Evolutionary conservation across 2,797 vertebrate genomes (phyloP).

Genomic region (Aphelocoma californica): DNA sequence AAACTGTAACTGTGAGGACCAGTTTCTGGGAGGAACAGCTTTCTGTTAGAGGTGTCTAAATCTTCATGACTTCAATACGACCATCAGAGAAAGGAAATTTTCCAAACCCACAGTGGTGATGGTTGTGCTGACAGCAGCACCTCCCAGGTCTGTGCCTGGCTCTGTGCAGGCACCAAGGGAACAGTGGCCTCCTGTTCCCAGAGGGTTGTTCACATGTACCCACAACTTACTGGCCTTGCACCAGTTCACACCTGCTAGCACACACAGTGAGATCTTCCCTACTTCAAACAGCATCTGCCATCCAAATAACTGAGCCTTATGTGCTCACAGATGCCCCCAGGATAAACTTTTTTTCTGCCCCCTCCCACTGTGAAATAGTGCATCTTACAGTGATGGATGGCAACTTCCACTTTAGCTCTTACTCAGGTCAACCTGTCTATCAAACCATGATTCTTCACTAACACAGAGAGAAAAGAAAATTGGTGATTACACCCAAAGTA

Average conservation of each 20-base stretch:
- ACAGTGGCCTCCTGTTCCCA: background rate
- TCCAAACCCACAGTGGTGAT: fast-evolving
- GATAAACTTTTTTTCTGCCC: background rate
- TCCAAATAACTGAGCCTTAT: background rate
- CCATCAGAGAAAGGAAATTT: background rate
- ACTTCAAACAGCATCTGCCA: background rate
- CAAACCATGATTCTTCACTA: background rate
- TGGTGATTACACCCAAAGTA: background rate
- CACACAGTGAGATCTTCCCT: fast-evolving
- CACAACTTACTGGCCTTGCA: background rate
- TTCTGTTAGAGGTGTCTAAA: background rate
- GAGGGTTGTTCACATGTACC: background rate
- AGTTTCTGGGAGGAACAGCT: background rate
- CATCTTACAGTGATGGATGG: background rate
- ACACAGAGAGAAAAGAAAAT: background rate
- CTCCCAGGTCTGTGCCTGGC: background rate
- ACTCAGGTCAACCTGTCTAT: background rate
- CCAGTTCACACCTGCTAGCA: background rate
- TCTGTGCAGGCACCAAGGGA: background rate
- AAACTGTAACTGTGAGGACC: background rate
- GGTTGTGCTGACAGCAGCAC: background rate
- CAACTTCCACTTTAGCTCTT: background rate
- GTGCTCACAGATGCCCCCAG: background rate
- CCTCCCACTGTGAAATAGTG: background rate
- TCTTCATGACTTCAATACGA: background rate